phyloP scores from a whole-genome alignment of 2,888 invertebrate species.

The Morpho helenor region DNA sequence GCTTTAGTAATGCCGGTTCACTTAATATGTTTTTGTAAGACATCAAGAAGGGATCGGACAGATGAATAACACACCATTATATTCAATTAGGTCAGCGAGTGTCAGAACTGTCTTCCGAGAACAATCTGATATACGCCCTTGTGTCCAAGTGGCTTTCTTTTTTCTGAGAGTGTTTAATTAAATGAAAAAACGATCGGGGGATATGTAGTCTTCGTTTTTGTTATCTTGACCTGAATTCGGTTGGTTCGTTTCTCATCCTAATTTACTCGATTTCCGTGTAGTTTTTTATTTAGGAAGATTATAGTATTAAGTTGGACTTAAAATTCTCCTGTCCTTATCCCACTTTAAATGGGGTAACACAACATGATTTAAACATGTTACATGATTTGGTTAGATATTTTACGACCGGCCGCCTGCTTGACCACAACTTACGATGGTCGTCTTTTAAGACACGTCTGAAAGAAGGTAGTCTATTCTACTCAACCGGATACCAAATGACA shows the following conservation, averaged over 20 bases:
- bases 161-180: conserved; percentile 61
- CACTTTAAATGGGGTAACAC: no score
- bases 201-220: conserved; percentile 50
- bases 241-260: conserved; percentile 1
- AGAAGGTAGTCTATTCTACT: no score
- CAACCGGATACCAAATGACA: no score
- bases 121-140: conserved; percentile 67
- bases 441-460: no score
- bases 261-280: not conserved
- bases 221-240: conserved; percentile 10
- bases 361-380: no score
- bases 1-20: conserved; percentile 37
- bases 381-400: no score
- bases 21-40: conserved; percentile 59
- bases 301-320: no score
- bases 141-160: conserved; percentile 67
- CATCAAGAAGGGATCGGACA: conserved; percentile 52
- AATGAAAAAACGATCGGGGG: conserved; percentile 54
- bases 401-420: no score
- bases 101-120: conserved; percentile 67
- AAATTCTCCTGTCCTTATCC: no score
- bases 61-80: conserved; percentile 72
- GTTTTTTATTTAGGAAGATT: not conserved
- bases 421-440: no score
- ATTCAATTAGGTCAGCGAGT: conserved; percentile 75